Base-by-base conservation (phyloP, 2,797 vertebrate genomes). In the Pangasius sanitwongsei region DNA sequence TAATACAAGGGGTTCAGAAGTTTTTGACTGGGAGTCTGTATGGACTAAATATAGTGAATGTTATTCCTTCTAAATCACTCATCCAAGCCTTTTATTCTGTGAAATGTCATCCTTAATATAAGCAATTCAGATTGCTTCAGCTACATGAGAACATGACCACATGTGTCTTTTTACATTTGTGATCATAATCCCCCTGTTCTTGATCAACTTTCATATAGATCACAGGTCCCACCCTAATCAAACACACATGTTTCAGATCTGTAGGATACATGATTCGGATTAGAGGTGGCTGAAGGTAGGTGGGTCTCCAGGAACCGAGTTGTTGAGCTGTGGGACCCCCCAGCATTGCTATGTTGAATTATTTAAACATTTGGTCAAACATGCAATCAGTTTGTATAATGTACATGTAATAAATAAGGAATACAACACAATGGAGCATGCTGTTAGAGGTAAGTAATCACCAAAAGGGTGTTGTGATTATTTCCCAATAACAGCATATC, bases 301-400 rank as follows among this genome's bases (percentile, higher is more conserved):
- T 57, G 50, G 67, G 48, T 55, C 84, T 72, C n/a, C n/a, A 57
- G 13, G 34, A 86, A 44, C 34, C 1, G 2, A 34, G 4, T 48
- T 6, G 50, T 75, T 86, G 85, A 86, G 53, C 55, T 86, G 85
- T 20, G 0, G 70, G 85, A 86, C 85, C 85, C 75, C 85, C 85
- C 70, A 1, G 85, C 53, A 31, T 75, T 86, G 85, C 55, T 20
- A 41, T 57, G 53, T n/a, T 16, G 23, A 61, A 75, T 44, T n/a
- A 44, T 61, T 72, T 59, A 28, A 57, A 72, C 67, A 18, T 74
- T 44, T 74, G 25, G 59, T n/a, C n/a, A n/a, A n/a, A n/a, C 34
- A 5, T 57, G 69, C 44, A 86, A 86, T 75, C 70, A 86, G 85
- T 57, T 75, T 86, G 84, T 86, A 34, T 70, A 70, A n/a, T n/a